These are phyloP conservation scores for Rhabdomys pumilio DNA, from an alignment of 2,797 vertebrate species.

Conservation along the genomic window DNA sequence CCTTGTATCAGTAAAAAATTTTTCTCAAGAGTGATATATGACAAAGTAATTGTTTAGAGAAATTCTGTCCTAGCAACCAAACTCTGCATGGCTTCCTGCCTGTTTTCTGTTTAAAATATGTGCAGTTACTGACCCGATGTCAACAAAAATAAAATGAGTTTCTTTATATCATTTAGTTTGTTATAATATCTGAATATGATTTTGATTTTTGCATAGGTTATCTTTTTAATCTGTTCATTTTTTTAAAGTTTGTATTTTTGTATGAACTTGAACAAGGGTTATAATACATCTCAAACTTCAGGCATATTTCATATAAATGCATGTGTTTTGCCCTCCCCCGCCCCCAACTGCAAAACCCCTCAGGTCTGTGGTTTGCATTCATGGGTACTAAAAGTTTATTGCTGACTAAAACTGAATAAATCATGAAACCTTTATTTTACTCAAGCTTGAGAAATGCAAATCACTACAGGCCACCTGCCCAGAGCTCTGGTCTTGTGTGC, in stretches of 20 bases:
- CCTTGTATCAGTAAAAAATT: background rate
- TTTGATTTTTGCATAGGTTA: background rate
- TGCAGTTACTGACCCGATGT: conserved; percentile 33
- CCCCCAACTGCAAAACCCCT: conserved; percentile 40
- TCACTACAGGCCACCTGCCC: conserved; percentile 66
- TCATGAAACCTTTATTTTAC: conserved; percentile 63
- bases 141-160: background rate
- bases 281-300: conserved; percentile 24
- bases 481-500: conserved; percentile 3
- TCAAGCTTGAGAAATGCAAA: conserved; percentile 70
- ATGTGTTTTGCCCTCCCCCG: background rate
- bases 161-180: background rate
- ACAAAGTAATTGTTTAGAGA: conserved; percentile 25
- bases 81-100: background rate
- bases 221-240: conserved; percentile 16
- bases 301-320: conserved; percentile 54
- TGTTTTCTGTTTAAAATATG: conserved; percentile 45
- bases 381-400: conserved; percentile 71
- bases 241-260: conserved; percentile 53
- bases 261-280: conserved; percentile 34
- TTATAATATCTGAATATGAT: conserved; percentile 26
- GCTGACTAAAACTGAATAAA: conserved; percentile 69
- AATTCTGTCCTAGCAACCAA: background rate
- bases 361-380: conserved; percentile 63
- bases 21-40: background rate